Conservation (phyloP, 2,797 vertebrate genomes). For the Lindbergichthys nudifrons region DNA sequence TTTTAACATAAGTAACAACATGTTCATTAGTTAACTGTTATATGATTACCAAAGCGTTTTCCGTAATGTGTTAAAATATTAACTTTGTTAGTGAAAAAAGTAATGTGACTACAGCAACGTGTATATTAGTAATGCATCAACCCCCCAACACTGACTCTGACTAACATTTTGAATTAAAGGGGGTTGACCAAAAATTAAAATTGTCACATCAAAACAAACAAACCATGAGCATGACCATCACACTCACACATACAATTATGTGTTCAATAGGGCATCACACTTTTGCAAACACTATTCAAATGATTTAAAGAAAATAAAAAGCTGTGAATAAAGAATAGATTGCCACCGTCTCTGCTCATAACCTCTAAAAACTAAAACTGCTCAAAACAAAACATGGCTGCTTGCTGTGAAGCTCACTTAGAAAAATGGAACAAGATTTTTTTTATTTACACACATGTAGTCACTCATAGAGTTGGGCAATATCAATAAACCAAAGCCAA, state of each 20-base stretch:
- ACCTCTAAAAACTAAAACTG: slow-evolving; percentile 7
- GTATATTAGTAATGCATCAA: slow-evolving; percentile 34
- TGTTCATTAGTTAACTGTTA: slow-evolving; percentile 43
- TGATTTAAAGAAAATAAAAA: slow-evolving; percentile 16
- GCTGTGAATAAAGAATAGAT: slow-evolving; percentile 13
- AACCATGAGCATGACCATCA: slow-evolving; percentile 34
- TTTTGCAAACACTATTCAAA: slow-evolving; percentile 23
- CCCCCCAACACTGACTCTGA: slow-evolving; percentile 30
- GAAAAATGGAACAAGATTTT: slow-evolving; percentile 22
- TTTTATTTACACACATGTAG: slow-evolving; percentile 2
- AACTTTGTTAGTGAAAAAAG: slow-evolving; percentile 55
- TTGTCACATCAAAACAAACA: slow-evolving; percentile 42
- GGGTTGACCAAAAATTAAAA: slow-evolving; percentile 13
- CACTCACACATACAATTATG: neutral
- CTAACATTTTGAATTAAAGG: slow-evolving; percentile 21
- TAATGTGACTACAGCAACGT: slow-evolving; percentile 49
- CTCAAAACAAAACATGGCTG: slow-evolving; percentile 47
- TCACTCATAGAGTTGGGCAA: neutral
- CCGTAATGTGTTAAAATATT: slow-evolving; percentile 36
- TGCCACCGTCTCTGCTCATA: slow-evolving; percentile 36
- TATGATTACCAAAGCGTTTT: slow-evolving; percentile 44
- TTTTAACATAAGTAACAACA: slow-evolving; percentile 47
- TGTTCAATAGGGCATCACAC: slow-evolving; percentile 20
- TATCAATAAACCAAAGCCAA: neutral
- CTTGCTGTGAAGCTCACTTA: slow-evolving; percentile 17